Conservation (phyloP, 1,140 invertebrate genomes). For the Leptinotarsa defecta region DNA sequence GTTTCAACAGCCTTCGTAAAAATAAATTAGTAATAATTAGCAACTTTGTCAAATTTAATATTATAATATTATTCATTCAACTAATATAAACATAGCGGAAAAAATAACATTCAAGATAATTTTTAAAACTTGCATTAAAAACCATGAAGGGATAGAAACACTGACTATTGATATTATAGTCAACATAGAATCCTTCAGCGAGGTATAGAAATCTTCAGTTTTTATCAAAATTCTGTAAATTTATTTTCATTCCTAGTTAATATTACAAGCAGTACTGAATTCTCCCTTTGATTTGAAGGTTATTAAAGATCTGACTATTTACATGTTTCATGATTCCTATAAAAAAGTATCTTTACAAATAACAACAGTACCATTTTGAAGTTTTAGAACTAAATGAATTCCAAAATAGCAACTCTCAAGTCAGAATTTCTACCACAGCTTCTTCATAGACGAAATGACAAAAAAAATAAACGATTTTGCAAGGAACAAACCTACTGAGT, state of each 20-base stretch:
- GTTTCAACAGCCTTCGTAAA: slow-evolving; percentile 41
- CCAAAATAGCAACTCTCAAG: no score
- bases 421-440: neutral
- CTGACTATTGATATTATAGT: no score
- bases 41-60: neutral
- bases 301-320: no score
- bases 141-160: neutral
- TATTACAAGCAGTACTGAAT: slow-evolving; percentile 1
- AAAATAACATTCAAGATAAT: slow-evolving; percentile 24
- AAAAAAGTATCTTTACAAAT: no score
- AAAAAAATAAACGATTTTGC: neutral
- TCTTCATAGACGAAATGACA: neutral
- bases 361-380: no score
- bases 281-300: no score
- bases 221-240: neutral
- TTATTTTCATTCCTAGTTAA: slow-evolving; percentile 8
- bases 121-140: no score
- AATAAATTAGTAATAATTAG: slow-evolving; percentile 27
- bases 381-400: no score
- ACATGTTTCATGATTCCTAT: no score
- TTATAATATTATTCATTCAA: slow-evolving; percentile 22
- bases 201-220: no score
- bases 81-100: slow-evolving; percentile 36
- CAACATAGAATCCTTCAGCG: no score
- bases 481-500: slow-evolving; percentile 24